Percentiles rank a stretch among this genome's conserved stretches.
Conservation (phyloP, 2,113 vertebrate species). For the Eulemur rufifrons region DNA sequence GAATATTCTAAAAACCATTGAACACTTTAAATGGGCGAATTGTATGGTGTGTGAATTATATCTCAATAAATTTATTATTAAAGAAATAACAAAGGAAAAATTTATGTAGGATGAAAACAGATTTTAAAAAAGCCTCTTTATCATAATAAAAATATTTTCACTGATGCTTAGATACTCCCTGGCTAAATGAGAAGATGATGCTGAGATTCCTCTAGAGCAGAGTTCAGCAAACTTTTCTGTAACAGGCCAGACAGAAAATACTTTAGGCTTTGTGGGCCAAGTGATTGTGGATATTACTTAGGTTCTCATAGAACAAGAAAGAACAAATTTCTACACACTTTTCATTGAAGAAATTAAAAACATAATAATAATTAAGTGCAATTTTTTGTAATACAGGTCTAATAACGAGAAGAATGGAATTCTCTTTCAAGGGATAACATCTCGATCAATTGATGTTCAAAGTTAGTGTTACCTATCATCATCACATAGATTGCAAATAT, state of each 20-base stretch:
- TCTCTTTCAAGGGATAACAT: not conserved
- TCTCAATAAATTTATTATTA: not conserved
- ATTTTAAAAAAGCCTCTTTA: not conserved
- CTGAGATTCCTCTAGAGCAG: not conserved
- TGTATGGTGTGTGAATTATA: not conserved
- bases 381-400: not conserved
- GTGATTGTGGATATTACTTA: not conserved
- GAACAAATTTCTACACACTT: not conserved
- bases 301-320: not conserved
- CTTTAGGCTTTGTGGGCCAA: not conserved
- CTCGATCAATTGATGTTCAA: not conserved
- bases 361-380: not conserved
- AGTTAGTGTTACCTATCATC: not conserved
- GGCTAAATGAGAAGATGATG: not conserved
- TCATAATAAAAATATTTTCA: conserved; percentile 18
- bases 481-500: conserved; percentile 15
- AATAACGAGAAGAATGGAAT: conserved; percentile 19
- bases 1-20: not conserved
- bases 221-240: not conserved
- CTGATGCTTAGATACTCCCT: conserved; percentile 20
- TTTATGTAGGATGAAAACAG: not conserved
- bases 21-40: not conserved
- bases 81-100: not conserved
- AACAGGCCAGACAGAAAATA: not conserved
- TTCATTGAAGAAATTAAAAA: not conserved